A percentile compares a stretch with the other conserved stretches of the same genome.
Evolutionary conservation across 2,888 invertebrate genomes (phyloP).

Genomic region (Pollenia labialis): DNA sequence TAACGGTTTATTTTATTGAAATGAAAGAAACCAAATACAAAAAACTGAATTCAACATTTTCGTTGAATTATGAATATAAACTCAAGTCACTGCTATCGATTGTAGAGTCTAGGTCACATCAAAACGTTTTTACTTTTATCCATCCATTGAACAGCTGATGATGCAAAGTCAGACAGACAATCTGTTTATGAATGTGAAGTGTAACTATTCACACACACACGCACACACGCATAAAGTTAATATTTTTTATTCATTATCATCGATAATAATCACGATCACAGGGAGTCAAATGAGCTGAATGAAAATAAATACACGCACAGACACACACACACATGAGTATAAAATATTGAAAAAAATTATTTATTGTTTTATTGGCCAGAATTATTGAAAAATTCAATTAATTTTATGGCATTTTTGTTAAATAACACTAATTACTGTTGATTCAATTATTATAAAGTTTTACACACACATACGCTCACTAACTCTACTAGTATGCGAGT

Average conservation of each 20-base stretch:
- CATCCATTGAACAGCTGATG: no score
- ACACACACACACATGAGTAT: background rate
- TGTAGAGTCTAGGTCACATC: no score
- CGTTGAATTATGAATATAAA: no score
- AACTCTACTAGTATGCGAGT: background rate
- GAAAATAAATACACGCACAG: background rate
- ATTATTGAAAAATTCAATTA: conserved; percentile 69
- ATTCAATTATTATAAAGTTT: conserved; percentile 53
- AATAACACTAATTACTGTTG: conserved; percentile 68
- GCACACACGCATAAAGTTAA: background rate
- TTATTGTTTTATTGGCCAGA: conserved; percentile 59
- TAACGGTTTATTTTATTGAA: no score
- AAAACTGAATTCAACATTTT: no score
- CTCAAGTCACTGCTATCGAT: no score
- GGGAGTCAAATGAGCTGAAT: conserved; percentile 39
- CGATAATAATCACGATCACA: conserved; percentile 26
- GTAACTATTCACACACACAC: no score
- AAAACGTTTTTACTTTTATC: no score
- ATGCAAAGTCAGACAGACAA: no score
- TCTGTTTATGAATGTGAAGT: no score
- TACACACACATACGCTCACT: background rate
- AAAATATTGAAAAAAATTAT: background rate
- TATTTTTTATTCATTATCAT: conserved; percentile 38
- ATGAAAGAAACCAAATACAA: no score
- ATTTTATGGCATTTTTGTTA: conserved; percentile 67